Conservation (phyloP, 2,888 invertebrate species). For the Parapristionchus giblindavisi region DNA sequence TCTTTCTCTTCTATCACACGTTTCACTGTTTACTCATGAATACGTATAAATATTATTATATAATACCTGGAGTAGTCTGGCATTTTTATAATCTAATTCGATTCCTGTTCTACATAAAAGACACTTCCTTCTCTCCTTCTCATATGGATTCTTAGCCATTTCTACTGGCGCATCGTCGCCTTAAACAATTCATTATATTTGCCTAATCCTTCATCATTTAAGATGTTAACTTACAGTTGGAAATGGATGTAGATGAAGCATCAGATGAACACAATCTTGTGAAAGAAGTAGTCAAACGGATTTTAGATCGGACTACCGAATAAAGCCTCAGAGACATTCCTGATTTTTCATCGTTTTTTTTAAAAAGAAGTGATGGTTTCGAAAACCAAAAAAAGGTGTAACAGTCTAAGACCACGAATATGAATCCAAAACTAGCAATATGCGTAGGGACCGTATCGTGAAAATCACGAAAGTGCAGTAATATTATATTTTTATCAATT, state of each 20-base stretch:
- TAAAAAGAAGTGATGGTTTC: too few species aligned
- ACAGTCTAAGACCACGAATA: too few species aligned
- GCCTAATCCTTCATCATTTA: neutral
- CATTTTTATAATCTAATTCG: constrained; percentile 76
- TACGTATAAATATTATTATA: neutral
- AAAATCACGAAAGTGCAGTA: too few species aligned
- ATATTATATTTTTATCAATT: too few species aligned
- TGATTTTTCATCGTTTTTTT: too few species aligned
- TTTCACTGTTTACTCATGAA: too few species aligned
- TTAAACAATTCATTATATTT: neutral
- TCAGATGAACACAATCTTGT: constrained; percentile 31
- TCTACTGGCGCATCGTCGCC: constrained; percentile 53
- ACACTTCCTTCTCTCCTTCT: constrained; percentile 56
- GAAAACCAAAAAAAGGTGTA: too few species aligned
- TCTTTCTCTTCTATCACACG: too few species aligned
- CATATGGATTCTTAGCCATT: constrained; percentile 59
- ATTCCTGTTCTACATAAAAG: constrained; percentile 62
- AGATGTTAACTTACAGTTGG: neutral
- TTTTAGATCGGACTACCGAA: constrained; percentile 2
- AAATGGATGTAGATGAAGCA: constrained; percentile 5
- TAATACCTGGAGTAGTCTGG: constrained; percentile 77
- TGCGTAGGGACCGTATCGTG: too few species aligned
- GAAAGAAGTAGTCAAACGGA: neutral
- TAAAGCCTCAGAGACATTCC: constrained; percentile 26
- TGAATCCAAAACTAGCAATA: too few species aligned